Evolutionary conservation across 2,888 invertebrate species (phyloP), one percentile per base, ranked within the genome.

Genomic region (Andricus curvator): DNA sequence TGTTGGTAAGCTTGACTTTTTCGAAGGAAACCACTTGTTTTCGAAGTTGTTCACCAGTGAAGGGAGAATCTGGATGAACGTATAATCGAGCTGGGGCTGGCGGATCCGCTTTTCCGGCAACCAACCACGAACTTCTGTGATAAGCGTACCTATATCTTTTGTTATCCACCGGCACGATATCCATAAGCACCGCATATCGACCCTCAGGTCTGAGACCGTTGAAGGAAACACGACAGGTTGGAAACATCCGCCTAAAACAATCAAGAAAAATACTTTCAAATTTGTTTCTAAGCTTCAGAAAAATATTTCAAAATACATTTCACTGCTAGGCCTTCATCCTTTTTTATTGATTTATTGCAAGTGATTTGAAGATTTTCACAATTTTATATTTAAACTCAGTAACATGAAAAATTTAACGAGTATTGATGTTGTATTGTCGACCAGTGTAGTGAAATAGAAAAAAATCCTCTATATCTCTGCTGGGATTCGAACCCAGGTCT

Each of bases 1-100:
- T 97, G 93, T 97, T 97, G 88, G 97, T 97, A 82, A 97, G 94
- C 91, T 97, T 97, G 88, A 97, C 96, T 93, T 97, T 97, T 92
- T 97, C 97, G 93, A 97, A 97, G 64, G 96, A 96, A 82, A 97
- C 95, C 84, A 96, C 96, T 92, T 96, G 96, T 89, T 96, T 96
- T 88, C 95, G 94, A 78, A 97, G 94, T 90, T 96, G 96, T 86
- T 96, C 96, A 1, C 96, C 96, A 76, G 95, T 95, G 92, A 96
- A 96, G n/a, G 97, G 96, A 1, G 96, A 96, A 91, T 97, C 97
- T 2, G 97, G 97, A 92, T 97, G 97, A 78, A 96, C 94, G 93
- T 97, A 96, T 85, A 96, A 94, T 80, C 96, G 93, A 84, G 94
- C 94, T 20, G 96, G 96, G 1, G 95, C 94, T 85, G 96, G 96